Evolutionary conservation across 2,888 invertebrate genomes (phyloP), one percentile per base, ranked within the genome.

Genomic region (Dasypolia templi): DNA sequence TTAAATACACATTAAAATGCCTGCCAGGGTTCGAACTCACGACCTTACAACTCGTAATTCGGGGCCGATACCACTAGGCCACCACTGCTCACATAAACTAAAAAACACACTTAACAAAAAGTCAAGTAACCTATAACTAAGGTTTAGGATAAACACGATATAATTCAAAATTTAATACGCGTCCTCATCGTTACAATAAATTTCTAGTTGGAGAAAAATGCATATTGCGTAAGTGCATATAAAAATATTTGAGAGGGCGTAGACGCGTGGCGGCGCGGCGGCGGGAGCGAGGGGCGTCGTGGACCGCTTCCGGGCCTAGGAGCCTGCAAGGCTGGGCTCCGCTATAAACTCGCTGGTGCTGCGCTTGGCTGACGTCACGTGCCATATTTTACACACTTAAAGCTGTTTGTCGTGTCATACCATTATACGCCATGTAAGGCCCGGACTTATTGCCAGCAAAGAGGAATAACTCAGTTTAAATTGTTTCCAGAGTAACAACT

Each of bases 381-480:
- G 89, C 95, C 94, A 95, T 96, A 96, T 94, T 95, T 96, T 94
- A 96, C 93, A 95, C 95, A 95, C 95, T 96, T 96, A 95, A 95
- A 96, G 95, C 95, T 96, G 95, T 95, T 96, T 96, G 96, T 95
- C 95, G 95, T 95, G 95, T 96, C 95, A 95, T 95, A 95, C 95
- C 93, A 96, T 96, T 96, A 96, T 96, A 95, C 94, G 94, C 91
- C 93, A 93, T 95, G 95, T 96, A 95, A 94, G 93, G 92, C 94
- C 89, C 87, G 89, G 94, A 96, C 95, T 96, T 96, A 95, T 92
- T 94, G 94, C 95, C 93, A 92, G 91, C 90, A 89, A 82, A 86
- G 89, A 92, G 89, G 91, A 92, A 95, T 95, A 95, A 95, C 91
- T 95, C 94, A 94, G 91, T 93, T 94, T 93, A 94, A 96, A 95